phyloP scores from a whole-genome alignment of 1,140 invertebrate species.

The Probaryconus sp. region DNA sequence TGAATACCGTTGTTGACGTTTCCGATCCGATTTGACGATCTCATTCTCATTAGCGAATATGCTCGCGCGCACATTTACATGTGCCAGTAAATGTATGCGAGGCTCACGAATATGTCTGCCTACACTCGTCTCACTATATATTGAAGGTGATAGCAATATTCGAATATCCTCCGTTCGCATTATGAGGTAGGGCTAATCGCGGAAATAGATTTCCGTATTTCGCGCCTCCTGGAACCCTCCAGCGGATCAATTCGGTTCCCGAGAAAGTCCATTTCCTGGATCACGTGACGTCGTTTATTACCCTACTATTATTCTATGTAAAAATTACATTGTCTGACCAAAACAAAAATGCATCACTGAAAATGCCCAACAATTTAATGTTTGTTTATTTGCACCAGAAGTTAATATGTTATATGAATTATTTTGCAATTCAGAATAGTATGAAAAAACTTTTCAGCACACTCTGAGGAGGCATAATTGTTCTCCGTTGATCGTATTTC shows the following conservation, averaged over 20 bases:
- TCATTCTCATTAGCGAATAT: slow-evolving; percentile 47
- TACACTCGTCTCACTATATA: slow-evolving; percentile 10
- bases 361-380: too few relatives aligned
- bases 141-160: slow-evolving; percentile 38
- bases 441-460: too few relatives aligned
- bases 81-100: not conserved
- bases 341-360: too few relatives aligned
- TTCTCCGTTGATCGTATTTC: too few relatives aligned
- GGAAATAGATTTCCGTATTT: slow-evolving; percentile 41
- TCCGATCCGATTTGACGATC: slow-evolving; percentile 48
- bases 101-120: not conserved
- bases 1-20: slow-evolving; percentile 43
- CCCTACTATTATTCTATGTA: too few relatives aligned
- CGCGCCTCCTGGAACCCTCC: slow-evolving; percentile 11
- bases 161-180: slow-evolving; percentile 27
- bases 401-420: too few relatives aligned
- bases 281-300: slow-evolving; percentile 1
- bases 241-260: slow-evolving; percentile 25
- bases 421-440: too few relatives aligned
- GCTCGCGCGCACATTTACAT: not conserved
- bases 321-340: too few relatives aligned
- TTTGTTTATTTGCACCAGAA: too few relatives aligned
- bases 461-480: too few relatives aligned
- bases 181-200: slow-evolving; percentile 27
- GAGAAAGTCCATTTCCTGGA: slow-evolving; percentile 20